Evolutionary conservation across 1,140 invertebrate species (phyloP).

Genomic region (Delia radicum): DNA sequence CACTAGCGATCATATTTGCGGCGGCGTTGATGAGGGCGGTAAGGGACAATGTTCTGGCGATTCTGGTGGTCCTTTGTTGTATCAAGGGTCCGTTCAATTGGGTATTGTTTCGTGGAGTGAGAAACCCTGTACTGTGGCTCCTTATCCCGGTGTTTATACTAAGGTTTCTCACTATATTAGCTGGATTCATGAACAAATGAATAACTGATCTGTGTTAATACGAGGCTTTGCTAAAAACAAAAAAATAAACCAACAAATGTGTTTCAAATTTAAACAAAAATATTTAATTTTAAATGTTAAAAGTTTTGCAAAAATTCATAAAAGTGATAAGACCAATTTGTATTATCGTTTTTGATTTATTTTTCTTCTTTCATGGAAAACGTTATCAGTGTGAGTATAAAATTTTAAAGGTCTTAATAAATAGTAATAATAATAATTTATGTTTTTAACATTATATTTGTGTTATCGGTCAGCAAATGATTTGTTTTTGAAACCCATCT

Average conservation of each 20-base stretch:
- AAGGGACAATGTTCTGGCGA: conserved; percentile 58
- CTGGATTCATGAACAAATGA: conserved; percentile 44
- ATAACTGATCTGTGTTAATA: neutral
- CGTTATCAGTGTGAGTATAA: too few relatives aligned
- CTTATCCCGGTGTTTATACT: conserved; percentile 54
- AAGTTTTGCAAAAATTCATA: too few relatives aligned
- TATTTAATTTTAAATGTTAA: neutral
- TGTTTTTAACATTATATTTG: too few relatives aligned
- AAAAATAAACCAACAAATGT: too few relatives aligned
- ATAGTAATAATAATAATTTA: too few relatives aligned
- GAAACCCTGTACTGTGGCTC: conserved; percentile 46
- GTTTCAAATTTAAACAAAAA: neutral
- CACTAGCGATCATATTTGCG: conserved; percentile 51
- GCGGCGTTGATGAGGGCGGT: conserved; percentile 55
- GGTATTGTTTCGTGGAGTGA: conserved; percentile 52
- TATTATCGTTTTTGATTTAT: too few relatives aligned
- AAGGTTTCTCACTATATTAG: conserved; percentile 51
- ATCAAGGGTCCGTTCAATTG: conserved; percentile 37
- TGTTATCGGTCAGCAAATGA: too few relatives aligned
- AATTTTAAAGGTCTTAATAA: too few relatives aligned
- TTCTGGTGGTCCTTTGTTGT: conserved; percentile 56
- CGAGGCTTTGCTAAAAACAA: too few relatives aligned
- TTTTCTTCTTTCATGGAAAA: too few relatives aligned
- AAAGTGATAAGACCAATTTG: too few relatives aligned
- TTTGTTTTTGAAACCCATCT: too few relatives aligned